phyloP scores from a whole-genome alignment of 1,140 invertebrate species.

The Cecropterus lyciades region DNA sequence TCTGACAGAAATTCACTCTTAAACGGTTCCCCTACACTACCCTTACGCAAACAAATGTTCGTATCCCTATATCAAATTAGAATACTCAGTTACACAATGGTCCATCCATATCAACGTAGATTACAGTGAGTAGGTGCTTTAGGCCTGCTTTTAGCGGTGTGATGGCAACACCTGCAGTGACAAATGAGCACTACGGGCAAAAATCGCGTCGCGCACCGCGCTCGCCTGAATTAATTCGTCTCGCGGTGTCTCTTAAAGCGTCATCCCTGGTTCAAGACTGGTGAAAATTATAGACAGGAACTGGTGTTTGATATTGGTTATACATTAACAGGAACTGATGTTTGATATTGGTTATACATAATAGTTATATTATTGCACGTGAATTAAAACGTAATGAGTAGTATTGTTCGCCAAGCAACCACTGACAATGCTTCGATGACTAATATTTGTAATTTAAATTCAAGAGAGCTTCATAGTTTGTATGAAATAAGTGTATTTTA shows the following conservation, averaged over 20 bases:
- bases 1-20: too few species aligned
- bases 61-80: slow-evolving; percentile 31
- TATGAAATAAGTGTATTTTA: too few species aligned
- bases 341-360: too few species aligned
- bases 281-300: slow-evolving; percentile 41
- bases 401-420: too few species aligned
- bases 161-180: slow-evolving; percentile 75
- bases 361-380: too few species aligned
- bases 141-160: slow-evolving; percentile 62
- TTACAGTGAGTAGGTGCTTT: slow-evolving; percentile 26
- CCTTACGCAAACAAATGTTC: slow-evolving; percentile 26
- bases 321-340: too few species aligned
- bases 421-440: too few species aligned
- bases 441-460: too few species aligned
- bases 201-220: slow-evolving; percentile 65
- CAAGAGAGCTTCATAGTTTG: too few species aligned
- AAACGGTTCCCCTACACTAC: background rate
- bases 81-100: slow-evolving; percentile 39
- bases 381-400: too few species aligned
- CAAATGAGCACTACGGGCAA: slow-evolving; percentile 76
- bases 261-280: slow-evolving; percentile 54
- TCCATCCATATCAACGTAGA: slow-evolving; percentile 44
- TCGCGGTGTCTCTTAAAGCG: slow-evolving; percentile 77
- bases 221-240: slow-evolving; percentile 80
- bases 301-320: too few species aligned